Evolutionary conservation across 1,140 invertebrate genomes (phyloP).

Genomic region (Hyposmocoma kahamanoa): DNA sequence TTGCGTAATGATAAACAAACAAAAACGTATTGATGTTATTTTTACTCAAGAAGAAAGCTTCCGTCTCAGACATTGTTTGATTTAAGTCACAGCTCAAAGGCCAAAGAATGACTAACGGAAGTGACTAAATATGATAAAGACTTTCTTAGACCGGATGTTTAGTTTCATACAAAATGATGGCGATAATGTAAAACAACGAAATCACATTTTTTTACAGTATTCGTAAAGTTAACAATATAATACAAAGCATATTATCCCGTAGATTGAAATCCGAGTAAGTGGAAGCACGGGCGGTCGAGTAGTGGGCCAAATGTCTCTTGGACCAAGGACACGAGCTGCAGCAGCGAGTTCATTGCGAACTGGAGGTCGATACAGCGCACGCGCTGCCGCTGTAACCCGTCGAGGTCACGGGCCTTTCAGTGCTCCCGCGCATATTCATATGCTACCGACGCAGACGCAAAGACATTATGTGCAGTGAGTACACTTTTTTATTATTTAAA

Average conservation of each 20-base stretch:
- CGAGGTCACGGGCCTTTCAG: constrained; percentile 59
- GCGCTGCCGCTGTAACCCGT: constrained; percentile 57
- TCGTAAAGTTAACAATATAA: no score
- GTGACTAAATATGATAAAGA: no score
- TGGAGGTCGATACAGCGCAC: constrained; percentile 53
- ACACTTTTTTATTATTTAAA: background rate
- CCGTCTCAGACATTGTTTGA: no score
- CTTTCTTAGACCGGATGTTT: no score
- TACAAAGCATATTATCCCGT: background rate
- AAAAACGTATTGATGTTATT: no score
- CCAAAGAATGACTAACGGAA: no score
- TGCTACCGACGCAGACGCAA: constrained; percentile 58
- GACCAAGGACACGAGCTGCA: constrained; percentile 49
- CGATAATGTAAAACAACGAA: no score
- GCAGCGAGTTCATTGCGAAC: constrained; percentile 50
- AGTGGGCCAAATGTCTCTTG: constrained; percentile 63
- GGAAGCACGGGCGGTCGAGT: constrained; percentile 61
- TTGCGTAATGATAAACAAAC: no score
- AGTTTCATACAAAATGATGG: no score
- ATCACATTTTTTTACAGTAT: no score
- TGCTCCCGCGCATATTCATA: constrained; percentile 54
- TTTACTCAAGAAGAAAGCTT: no score
- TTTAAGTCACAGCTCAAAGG: no score
- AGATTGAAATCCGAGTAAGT: constrained; percentile 31
- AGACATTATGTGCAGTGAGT: constrained; percentile 64